These are phyloP conservation scores for Champsocephalus esox DNA, from an alignment of 2,797 vertebrate species.

Conservation along the genomic window DNA sequence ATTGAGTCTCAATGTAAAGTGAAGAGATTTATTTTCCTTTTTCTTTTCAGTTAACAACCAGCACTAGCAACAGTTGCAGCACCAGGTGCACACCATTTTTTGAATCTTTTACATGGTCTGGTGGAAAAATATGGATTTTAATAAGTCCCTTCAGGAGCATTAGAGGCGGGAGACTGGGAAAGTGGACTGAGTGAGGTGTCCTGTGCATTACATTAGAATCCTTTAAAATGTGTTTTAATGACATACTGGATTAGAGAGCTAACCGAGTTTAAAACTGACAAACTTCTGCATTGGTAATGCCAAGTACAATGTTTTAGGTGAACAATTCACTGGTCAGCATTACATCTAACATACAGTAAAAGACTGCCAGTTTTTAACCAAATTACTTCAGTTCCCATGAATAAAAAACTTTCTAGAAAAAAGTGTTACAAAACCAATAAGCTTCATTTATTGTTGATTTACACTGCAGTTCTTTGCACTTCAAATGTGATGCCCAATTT, in stretches of 20 bases:
- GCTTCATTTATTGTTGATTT: conserved; percentile 58
- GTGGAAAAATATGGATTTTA: conserved; percentile 84
- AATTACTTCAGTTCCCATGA: background rate
- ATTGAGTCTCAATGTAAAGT: conserved; percentile 31
- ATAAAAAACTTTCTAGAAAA: conserved; percentile 22
- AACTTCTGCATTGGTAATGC: conserved; percentile 14
- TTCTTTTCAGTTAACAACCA: conserved; percentile 54
- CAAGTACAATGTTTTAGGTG: background rate
- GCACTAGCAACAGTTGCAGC: conserved; percentile 58
- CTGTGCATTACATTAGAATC: conserved; percentile 66
- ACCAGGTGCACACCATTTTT: conserved; percentile 78
- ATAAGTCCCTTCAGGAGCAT: conserved; percentile 82
- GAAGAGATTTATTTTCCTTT: conserved; percentile 14
- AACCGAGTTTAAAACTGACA: conserved; percentile 26
- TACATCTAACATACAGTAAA: background rate
- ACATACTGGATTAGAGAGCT: conserved; percentile 31
- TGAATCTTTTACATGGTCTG: conserved; percentile 77
- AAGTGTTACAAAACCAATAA: conserved; percentile 17
- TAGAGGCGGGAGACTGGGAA: conserved; percentile 71
- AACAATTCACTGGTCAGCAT: background rate
- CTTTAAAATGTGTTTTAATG: conserved; percentile 63
- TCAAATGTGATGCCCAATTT: conserved; percentile 72
- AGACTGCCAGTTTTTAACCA: background rate
- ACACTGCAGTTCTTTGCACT: conserved; percentile 43
- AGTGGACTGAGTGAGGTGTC: conserved; percentile 45